These are phyloP conservation scores for Vipera ursinii DNA, from an alignment of 2,797 vertebrate genomes.

Conservation along the genomic window DNA sequence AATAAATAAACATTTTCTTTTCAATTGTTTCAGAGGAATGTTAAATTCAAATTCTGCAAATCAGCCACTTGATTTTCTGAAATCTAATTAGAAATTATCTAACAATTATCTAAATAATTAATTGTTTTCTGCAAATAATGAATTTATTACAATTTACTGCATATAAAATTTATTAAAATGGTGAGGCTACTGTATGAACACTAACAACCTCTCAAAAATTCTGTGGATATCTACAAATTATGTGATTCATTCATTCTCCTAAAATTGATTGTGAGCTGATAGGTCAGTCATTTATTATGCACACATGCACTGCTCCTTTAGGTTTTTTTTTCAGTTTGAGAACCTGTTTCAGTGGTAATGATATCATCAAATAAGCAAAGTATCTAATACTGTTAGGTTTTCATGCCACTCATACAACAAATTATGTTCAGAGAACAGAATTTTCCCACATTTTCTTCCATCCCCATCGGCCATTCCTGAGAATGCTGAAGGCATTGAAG, in stretches of 20 bases:
- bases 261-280: not conserved
- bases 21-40: constrained; percentile 6
- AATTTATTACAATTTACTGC: not conserved
- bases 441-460: not conserved
- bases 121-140: constrained; percentile 8
- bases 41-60: constrained; percentile 17
- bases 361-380: constrained; percentile 56
- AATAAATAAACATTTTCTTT: not conserved
- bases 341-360: constrained; percentile 50
- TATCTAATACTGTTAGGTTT: constrained; percentile 26
- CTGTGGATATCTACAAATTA: not conserved
- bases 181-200: not conserved
- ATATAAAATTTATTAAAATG: not conserved
- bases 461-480: not conserved
- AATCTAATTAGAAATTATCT: constrained; percentile 5
- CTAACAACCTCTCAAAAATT: not conserved
- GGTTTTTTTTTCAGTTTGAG: constrained; percentile 21
- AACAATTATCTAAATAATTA: not conserved
- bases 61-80: constrained; percentile 10
- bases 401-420: not conserved
- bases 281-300: not conserved
- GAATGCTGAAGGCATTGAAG: not conserved
- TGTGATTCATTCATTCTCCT: not conserved
- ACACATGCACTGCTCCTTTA: not conserved
- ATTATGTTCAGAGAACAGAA: not conserved